These are phyloP conservation scores for Scaptodrosophila lebanonensis DNA, from an alignment of 1,140 invertebrate genomes.

Conservation along the genomic window DNA sequence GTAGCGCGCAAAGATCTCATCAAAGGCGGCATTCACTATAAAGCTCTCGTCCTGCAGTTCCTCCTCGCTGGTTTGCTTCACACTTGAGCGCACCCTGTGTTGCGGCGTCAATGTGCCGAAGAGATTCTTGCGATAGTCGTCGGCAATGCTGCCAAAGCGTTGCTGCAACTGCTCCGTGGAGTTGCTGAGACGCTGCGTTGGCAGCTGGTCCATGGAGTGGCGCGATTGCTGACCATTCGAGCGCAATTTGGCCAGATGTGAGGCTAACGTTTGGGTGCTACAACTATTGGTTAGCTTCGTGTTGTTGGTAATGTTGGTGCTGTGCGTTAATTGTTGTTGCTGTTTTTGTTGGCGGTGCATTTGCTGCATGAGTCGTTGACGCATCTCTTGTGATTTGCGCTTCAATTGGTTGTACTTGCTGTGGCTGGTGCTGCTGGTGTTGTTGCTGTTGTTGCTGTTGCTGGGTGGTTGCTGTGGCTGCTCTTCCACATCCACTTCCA, in stretches of 20 bases:
- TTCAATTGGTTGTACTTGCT: constrained; percentile 71
- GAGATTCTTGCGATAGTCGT: constrained; percentile 75
- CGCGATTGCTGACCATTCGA: no score
- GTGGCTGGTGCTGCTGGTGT: constrained; percentile 27
- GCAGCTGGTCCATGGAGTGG: constrained; percentile 8
- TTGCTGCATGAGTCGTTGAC: constrained; percentile 60
- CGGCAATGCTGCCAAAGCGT: constrained; percentile 42
- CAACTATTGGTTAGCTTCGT: constrained; percentile 45
- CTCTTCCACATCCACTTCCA: constrained; percentile 4
- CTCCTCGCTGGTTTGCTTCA: constrained; percentile 32
- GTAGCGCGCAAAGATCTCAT: constrained; percentile 68
- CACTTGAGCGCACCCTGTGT: constrained; percentile 1
- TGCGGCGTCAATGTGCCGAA: constrained; percentile 54
- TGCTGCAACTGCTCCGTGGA: constrained; percentile 44
- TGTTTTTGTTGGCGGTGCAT: constrained; percentile 50
- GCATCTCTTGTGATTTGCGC: constrained; percentile 66
- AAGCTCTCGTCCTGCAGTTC: constrained; percentile 57
- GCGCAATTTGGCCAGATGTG: constrained; percentile 29
- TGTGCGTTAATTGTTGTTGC: constrained; percentile 31
- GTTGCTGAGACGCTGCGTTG: constrained; percentile 1
- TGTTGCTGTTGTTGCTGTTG: constrained; percentile 19
- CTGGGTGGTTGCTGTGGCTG: constrained; percentile 2
- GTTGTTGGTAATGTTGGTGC: constrained; percentile 17
- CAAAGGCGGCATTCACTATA: constrained; percentile 71
- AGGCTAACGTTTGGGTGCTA: constrained; percentile 56